Evolutionary conservation across 2,888 invertebrate species (phyloP).

Genomic region (Rotaria sp.): DNA sequence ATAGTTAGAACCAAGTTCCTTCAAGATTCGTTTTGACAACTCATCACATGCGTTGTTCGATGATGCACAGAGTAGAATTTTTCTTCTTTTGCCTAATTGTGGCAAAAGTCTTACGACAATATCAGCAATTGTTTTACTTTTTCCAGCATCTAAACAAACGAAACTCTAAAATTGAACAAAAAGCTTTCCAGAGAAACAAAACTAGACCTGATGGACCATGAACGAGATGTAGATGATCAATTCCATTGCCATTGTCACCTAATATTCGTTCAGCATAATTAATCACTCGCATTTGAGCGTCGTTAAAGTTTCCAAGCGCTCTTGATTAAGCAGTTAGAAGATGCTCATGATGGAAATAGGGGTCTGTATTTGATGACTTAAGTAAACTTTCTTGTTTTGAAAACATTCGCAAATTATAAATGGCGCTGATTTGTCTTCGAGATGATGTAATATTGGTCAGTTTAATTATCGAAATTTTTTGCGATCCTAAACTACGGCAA

Average conservation of each 20-base stretch:
- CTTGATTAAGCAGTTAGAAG: background rate
- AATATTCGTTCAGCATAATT: background rate
- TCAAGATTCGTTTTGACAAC: constrained; percentile 63
- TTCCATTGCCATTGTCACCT: too few species aligned
- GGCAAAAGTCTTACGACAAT: constrained; percentile 57
- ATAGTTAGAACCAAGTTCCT: constrained; percentile 44
- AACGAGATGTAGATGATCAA: background rate
- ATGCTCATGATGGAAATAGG: background rate
- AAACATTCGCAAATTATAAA: background rate
- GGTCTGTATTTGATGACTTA: background rate
- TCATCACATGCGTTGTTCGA: constrained; percentile 80
- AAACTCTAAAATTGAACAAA: background rate
- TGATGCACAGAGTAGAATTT: constrained; percentile 72
- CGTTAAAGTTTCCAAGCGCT: background rate
- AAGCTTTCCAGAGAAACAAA: background rate
- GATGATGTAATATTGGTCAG: background rate
- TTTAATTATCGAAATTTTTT: background rate
- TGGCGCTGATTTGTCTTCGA: background rate
- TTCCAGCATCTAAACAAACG: constrained; percentile 66
- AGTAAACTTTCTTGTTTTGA: background rate
- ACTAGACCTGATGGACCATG: background rate
- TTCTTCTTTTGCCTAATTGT: constrained; percentile 43
- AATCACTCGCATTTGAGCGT: background rate
- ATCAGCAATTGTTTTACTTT: constrained; percentile 71
- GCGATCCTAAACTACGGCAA: background rate